Base-by-base conservation (phyloP, 2,888 invertebrate species). In the Trachelus iudaicus region DNA sequence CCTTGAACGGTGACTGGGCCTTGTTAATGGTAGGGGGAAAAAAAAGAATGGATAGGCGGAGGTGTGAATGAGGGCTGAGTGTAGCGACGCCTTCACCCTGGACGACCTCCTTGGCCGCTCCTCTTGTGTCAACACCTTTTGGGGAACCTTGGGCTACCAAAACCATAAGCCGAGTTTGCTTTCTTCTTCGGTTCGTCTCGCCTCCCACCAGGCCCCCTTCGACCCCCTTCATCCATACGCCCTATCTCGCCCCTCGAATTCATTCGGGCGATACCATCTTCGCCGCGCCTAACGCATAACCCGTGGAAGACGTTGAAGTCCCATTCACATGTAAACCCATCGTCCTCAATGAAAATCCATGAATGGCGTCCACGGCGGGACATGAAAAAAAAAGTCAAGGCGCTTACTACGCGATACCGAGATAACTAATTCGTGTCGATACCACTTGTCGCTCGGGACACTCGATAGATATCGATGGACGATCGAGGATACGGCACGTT, bases 121-220 rank as follows among this genome's bases (percentile, higher is more conserved):
- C 85, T 85, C 85, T 86, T 85, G 84, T 87, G 89, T 90, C 89
- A 89, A 89, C 90, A 89, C 89, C 87, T 89, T 89, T 85, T 80
- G 81, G 83, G 81, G 85, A 86, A 84, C 81, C 83, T 85, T 81
- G 79, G 83, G 83, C 85, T 81, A 87, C 83, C 83, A 85, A 79
- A 81, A 82, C 83, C 79, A 79, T 81, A 80, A 80, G 77, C 83
- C 81, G 30, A 81, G 79, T 77, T 37, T 56, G 56, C 6, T 56
- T 23, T 56, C 23, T 9, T 15, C 56, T 56, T 56, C 79, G 79
- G 77, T 80, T 82, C 82, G 78, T 78, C 84, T 79, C 69, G 76
- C 81, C 77, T 37, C 79, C 82, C 80, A 80, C 81, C 81, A 81
- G 80, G 83, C 82, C 82, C 84, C 77, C 82, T 78, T 81, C 79